Percentiles rank a stretch among this genome's conserved stretches.
Conservation (phyloP, 2,113 vertebrate species). For the Brachyhypopomus gauderio region DNA sequence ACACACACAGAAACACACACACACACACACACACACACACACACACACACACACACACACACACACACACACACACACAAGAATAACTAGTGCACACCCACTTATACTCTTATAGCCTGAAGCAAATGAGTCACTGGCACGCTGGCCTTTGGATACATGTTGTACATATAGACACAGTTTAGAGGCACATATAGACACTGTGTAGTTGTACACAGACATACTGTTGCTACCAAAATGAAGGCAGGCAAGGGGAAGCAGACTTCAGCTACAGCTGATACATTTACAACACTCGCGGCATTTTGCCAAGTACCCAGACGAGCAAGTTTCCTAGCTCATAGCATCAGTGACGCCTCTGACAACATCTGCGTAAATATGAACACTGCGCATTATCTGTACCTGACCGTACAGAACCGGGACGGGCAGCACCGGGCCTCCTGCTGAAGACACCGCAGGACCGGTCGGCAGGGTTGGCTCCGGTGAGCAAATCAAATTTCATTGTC, state of each 20-base stretch:
- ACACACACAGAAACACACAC: conserved; percentile 33
- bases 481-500: conserved; percentile 90
- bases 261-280: background rate
- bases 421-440: conserved; percentile 68
- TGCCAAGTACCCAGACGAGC: too few relatives aligned
- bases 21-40: background rate
- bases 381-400: too few relatives aligned
- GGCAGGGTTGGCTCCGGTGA: conserved; percentile 71
- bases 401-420: background rate
- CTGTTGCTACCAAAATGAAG: too few relatives aligned
- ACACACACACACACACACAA: too few relatives aligned
- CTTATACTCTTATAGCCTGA: background rate
- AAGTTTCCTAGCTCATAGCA: too few relatives aligned
- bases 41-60: too few relatives aligned
- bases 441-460: conserved; percentile 64
- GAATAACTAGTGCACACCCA: too few relatives aligned
- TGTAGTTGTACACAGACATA: too few relatives aligned
- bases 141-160: background rate
- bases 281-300: background rate
- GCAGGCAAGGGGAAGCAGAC: too few relatives aligned
- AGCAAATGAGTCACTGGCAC: background rate
- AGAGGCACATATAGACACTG: too few relatives aligned
- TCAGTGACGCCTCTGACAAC: too few relatives aligned
- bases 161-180: background rate
- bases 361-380: too few relatives aligned